Percentiles rank a stretch among this genome's conserved stretches.
Conservation (phyloP, 2,113 vertebrate genomes). For the Pithys albifrons region DNA sequence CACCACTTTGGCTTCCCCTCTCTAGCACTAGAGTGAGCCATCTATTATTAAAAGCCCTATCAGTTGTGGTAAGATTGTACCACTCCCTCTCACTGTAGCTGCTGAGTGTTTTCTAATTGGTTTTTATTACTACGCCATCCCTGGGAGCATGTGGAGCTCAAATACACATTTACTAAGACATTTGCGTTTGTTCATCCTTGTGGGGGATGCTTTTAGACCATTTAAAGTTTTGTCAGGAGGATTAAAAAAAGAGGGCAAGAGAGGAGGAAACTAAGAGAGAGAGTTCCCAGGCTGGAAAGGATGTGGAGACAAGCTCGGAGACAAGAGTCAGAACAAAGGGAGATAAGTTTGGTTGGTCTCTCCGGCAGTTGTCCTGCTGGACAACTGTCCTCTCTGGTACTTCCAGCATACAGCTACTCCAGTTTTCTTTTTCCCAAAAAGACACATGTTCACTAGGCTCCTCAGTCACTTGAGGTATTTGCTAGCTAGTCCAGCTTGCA, state of each 20-base stretch:
- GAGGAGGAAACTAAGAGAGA: neutral
- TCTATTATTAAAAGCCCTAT: slow-evolving; percentile 79
- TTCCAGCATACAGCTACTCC: neutral
- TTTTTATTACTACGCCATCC: slow-evolving; percentile 74
- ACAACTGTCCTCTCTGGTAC: neutral
- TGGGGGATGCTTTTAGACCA: slow-evolving; percentile 58
- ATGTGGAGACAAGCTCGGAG: neutral
- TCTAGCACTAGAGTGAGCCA: slow-evolving; percentile 47
- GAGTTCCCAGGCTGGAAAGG: neutral
- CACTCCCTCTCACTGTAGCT: slow-evolving; percentile 56
- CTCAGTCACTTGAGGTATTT: neutral
- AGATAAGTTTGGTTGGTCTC: neutral
- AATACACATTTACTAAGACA: slow-evolving; percentile 66
- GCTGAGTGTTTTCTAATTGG: slow-evolving; percentile 73
- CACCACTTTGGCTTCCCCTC: slow-evolving; percentile 51
- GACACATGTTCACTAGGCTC: accelerated
- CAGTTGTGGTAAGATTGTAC: slow-evolving; percentile 70
- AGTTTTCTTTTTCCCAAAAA: neutral
- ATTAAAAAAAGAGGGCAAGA: neutral
- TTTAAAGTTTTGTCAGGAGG: slow-evolving; percentile 66
- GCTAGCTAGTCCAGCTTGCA: neutral
- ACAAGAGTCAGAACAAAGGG: neutral
- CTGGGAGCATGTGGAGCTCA: slow-evolving; percentile 58
- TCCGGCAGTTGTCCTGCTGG: neutral
- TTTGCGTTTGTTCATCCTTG: slow-evolving; percentile 46